Conservation (phyloP, 2,797 vertebrate genomes). For the Gymnoscopelus braueri region DNA sequence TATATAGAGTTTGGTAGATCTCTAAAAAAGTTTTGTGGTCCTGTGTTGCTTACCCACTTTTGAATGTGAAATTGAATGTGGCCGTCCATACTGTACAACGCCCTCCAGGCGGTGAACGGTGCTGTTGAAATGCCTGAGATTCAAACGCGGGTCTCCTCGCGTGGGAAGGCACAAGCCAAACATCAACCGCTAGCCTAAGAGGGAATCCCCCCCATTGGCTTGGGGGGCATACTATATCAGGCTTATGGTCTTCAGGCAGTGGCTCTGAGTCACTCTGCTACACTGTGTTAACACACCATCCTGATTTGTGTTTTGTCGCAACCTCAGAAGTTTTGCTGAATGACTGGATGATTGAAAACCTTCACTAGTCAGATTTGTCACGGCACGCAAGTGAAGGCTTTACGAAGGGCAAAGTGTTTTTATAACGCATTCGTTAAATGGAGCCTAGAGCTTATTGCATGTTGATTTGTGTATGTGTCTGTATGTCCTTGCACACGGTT, state of each 20-base stretch:
- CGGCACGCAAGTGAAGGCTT: constrained; percentile 32
- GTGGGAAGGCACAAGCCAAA: no score
- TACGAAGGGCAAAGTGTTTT: constrained; percentile 22
- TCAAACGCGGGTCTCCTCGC: no score
- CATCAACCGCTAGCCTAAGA: no score
- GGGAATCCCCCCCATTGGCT: no score
- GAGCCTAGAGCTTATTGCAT: constrained; percentile 8
- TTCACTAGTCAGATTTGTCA: constrained; percentile 30
- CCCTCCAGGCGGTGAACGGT: background rate
- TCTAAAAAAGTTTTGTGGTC: background rate
- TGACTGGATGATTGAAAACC: constrained; percentile 38
- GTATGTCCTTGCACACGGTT: constrained; percentile 9
- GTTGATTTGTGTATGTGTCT: constrained; percentile 16
- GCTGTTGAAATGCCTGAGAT: no score
- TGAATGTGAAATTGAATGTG: background rate
- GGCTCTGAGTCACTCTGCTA: no score
- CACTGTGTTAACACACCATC: constrained; percentile 1
- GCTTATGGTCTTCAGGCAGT: no score
- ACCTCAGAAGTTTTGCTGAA: constrained; percentile 7
- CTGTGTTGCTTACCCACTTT: background rate
- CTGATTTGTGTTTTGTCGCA: constrained; percentile 28
- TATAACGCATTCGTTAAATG: constrained; percentile 10
- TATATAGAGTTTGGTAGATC: no score
- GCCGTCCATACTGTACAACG: background rate
- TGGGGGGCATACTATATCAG: no score